Conservation (phyloP, 1,140 invertebrate species). For the Trypoxylus dichotomus region DNA sequence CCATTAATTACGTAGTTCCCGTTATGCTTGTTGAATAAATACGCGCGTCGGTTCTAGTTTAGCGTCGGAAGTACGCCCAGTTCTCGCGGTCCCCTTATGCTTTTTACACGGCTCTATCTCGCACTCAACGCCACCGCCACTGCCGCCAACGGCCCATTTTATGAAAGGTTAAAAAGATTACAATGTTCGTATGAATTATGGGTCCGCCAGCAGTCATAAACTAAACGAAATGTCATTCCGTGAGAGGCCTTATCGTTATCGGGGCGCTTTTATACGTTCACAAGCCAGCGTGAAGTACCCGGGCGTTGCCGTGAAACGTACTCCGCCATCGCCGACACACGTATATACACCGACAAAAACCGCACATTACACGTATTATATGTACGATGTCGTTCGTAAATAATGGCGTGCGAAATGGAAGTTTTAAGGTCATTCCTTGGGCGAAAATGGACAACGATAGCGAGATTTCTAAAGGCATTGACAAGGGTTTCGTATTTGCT, state of each 20-base stretch:
- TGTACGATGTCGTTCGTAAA: not conserved
- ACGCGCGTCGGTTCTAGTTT: not conserved
- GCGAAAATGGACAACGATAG: not conserved
- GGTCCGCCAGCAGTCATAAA: constrained; percentile 41
- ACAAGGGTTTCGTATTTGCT: not conserved
- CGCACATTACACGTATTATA: not conserved
- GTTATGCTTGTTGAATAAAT: constrained; percentile 5
- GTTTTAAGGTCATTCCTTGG: not conserved
- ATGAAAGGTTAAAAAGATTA: constrained; percentile 31
- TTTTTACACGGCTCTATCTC: constrained; percentile 29
- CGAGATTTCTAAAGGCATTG: not conserved
- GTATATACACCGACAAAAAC: not conserved
- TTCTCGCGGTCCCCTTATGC: constrained; percentile 28
- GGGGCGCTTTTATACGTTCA: constrained; percentile 17
- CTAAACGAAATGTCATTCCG: constrained; percentile 40
- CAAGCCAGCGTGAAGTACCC: constrained; percentile 3
- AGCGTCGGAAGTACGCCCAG: not conserved
- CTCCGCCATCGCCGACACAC: not conserved
- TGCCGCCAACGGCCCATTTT: constrained; percentile 21
- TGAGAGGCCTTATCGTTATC: constrained; percentile 34
- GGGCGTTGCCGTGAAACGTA: constrained; percentile 7
- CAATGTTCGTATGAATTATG: constrained; percentile 45
- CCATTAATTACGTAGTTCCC: constrained; percentile 5
- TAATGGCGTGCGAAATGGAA: not conserved
- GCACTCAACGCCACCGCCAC: constrained; percentile 3